phyloP scores from a whole-genome alignment of 2,888 invertebrate genomes.

The Strigamia transsilvanica region DNA sequence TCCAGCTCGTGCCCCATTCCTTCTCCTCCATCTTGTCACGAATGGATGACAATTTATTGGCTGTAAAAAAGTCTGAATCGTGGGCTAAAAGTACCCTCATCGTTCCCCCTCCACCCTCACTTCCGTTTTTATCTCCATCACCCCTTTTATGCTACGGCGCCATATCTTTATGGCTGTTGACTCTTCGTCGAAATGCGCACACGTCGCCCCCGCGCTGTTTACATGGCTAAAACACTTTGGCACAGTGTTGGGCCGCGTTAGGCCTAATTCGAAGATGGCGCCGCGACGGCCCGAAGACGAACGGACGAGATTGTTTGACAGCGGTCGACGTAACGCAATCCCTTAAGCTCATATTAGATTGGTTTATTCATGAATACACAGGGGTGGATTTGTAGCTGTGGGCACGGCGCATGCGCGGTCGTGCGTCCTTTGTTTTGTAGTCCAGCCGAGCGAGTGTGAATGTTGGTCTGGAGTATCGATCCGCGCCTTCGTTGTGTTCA shows the following conservation, averaged over 20 bases:
- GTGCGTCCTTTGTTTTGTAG: constrained; percentile 36
- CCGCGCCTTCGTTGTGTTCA: constrained; percentile 36
- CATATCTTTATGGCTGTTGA: constrained; percentile 46
- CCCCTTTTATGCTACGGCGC: constrained; percentile 1
- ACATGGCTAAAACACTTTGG: not conserved
- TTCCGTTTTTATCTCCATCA: constrained; percentile 42
- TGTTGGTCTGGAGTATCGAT: constrained; percentile 45
- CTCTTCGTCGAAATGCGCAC: not conserved
- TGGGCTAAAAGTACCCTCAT: constrained; percentile 23
- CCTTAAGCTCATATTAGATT: constrained; percentile 10
- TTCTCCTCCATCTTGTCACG: constrained; percentile 28
- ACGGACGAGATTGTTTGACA: not conserved
- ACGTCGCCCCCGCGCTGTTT: not conserved
- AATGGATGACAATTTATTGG: constrained; percentile 37
- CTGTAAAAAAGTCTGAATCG: constrained; percentile 28
- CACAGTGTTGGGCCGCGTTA: not conserved
- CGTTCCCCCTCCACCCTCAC: not conserved
- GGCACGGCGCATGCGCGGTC: constrained; percentile 26
- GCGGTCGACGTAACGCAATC: not conserved
- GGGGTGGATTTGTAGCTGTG: constrained; percentile 41
- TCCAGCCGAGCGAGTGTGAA: constrained; percentile 43
- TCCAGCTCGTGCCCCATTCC: not conserved
- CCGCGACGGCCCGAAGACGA: not conserved
- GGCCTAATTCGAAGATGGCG: constrained; percentile 17
- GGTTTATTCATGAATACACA: constrained; percentile 28